Evolutionary conservation across 1,140 invertebrate genomes (phyloP), one percentile per base, ranked within the genome.

Genomic region (Rhopalosiphum padi): DNA sequence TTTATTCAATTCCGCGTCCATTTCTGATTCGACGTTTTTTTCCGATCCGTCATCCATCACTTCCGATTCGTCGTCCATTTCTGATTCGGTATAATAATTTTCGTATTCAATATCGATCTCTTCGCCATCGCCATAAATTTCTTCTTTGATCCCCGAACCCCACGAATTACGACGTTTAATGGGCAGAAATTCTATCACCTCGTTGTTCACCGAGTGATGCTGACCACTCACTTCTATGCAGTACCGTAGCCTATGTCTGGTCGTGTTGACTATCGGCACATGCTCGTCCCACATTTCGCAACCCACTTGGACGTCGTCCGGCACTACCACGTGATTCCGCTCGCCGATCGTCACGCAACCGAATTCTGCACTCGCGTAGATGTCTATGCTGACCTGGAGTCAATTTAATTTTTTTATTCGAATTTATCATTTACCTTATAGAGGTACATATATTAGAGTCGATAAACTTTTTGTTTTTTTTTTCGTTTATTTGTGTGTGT

Each of bases 211-310:
- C 11, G 82, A 48, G 46, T 68, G 46, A 37, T 23, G n/a, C 4
- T 82, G 82, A 22, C 55, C 5, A 23, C 22, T 43, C 25, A 68
- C 15, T 23, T 86, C 8, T 55, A 93, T 55, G 25, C 6, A 86
- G 30, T 93, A 93, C 23, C 41, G 82, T 5, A 93, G 25, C 23
- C 77, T 23, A 30, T 93, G 91, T 35, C 91, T 23, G n/a, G 91
- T 93, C 43, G 1, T 93, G 25, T 93, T 93, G 0, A 85, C 48
- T 18, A 93, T 85, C 23, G 91, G 91, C 22, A 93, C 30, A 18
- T 11, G 37, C 5, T 21, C 23, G n/a, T 93, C 23, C 60, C 60
- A 15, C 8, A 93, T 86, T 43, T 86, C 91, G 18, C 9, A 93
- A 0, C 82, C 91, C 37, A 93, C 48, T 55, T 93, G 77, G 18